Base-by-base conservation (phyloP, 2,888 invertebrate genomes). In the Tigriopus californicus region DNA sequence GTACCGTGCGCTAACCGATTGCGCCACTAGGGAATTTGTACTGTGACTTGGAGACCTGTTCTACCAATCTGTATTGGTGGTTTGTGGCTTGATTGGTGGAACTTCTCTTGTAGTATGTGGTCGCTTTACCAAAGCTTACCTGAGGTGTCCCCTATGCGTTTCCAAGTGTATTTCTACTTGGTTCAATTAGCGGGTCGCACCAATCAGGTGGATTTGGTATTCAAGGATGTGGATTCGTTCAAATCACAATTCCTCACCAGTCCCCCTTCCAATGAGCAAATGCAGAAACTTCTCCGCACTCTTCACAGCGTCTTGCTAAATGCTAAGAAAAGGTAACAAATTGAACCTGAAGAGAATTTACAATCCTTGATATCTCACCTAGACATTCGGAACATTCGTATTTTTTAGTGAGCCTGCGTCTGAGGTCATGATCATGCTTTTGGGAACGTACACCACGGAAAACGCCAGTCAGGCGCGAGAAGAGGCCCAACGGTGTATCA, bases 391-490 rank as follows among this genome's bases (percentile, higher is more conserved):
- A 22, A 24, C 22, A 20, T 73, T 18, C 70, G 86, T 33, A 8
- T 8, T 33, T 33, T 33, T 33, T 33, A 33, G 90, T 72, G 91
- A 92, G 69, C 77, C 86, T 66, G 91, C 92, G 24, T 85, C 91
- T 18, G 89, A 90, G 71, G 91, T 94, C 3, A 97, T 98, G 97
- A 84, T 95, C 63, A 94, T 94, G 71, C 75, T 98, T 1, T 74
- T 98, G 60, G 89, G 90, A 24, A 95, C 97, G 0, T 98, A 97
- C 72, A 94, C 92, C 24, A 85, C 91, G 62, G 94, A 94, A 68
- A 95, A 95, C 74, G 97, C 97, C 0, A 89, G 89, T 1, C 86
- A 90, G 64, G 97, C 97, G 0, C 79, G 92, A 64, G 92, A 94
- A 70, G 97, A 98, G 75, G 97, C 98, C 1, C 88, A 89, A 68